Evolutionary conservation across 2,888 invertebrate species (phyloP).

Genomic region (Parelbella ahira): DNA sequence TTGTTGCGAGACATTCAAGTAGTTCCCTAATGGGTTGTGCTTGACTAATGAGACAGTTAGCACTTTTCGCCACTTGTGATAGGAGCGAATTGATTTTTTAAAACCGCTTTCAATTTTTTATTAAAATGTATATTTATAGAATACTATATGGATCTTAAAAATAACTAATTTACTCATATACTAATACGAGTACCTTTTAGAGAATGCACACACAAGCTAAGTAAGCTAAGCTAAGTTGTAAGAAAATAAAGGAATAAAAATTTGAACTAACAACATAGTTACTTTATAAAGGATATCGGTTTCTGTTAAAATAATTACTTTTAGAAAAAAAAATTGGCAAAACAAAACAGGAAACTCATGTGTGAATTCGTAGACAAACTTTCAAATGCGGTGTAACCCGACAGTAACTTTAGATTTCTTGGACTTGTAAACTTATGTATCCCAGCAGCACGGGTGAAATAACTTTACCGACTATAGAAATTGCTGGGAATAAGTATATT

Average conservation of each 20-base stretch:
- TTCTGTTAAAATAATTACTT: too few species aligned
- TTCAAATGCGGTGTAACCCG: slow-evolving; percentile 15
- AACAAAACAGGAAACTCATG: slow-evolving; percentile 10
- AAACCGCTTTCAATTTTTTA: too few species aligned
- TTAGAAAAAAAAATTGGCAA: too few species aligned
- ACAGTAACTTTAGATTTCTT: slow-evolving; percentile 21
- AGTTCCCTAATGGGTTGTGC: slow-evolving; percentile 12
- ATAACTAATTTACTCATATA: too few species aligned
- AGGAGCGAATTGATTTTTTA: slow-evolving; percentile 4
- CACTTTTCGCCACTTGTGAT: slow-evolving; percentile 11
- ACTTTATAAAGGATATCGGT: too few species aligned
- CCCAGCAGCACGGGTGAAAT: slow-evolving; percentile 20
- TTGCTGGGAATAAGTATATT: slow-evolving; percentile 24
- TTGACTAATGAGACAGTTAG: slow-evolving; percentile 22
- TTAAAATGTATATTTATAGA: too few species aligned
- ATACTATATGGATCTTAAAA: too few species aligned
- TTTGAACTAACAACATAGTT: too few species aligned
- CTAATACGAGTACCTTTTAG: too few species aligned
- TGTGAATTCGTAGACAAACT: slow-evolving; percentile 15
- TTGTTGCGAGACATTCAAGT: slow-evolving; percentile 14
- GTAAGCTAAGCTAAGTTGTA: too few species aligned
- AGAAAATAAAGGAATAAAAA: too few species aligned
- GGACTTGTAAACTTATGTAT: slow-evolving; percentile 20
- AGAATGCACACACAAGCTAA: too few species aligned
- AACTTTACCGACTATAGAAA: slow-evolving; percentile 24